Base-by-base conservation (phyloP, 1,140 invertebrate genomes). In the Drosophila rhopaloa region DNA sequence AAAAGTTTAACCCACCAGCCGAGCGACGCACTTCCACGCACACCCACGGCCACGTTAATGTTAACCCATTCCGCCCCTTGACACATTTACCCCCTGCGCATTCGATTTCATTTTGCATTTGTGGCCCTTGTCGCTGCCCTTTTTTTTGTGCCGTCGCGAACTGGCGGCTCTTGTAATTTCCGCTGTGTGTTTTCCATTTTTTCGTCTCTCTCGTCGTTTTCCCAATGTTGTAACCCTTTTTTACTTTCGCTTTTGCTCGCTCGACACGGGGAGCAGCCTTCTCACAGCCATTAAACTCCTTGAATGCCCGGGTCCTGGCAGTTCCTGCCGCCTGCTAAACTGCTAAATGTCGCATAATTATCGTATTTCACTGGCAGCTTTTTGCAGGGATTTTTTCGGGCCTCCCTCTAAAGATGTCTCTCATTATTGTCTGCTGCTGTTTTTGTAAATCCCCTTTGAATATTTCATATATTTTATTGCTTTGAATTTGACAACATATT, bases 281-380 rank as follows among this genome's bases (percentile, higher is more conserved):
- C 60, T 43, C 54, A 38, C 58, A 75, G 80, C 71, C 83, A 86
- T 86, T 86, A 86, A 72, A 71, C 67, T 79, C 79, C 67, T 82
- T 70, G 70, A 75, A 63, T 75, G 79, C 51, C 62, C 66, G 43
- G 73, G 43, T 51, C 51, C 46, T 53, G 61, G 72, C 48, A 59
- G 40, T 35, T 60, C 35, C 62, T 55, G 73, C 56, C 72, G 68
- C 82, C 74, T 86, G 84, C 84, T 89, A 83, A 89, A 83, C 82
- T 86, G 83, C 84, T 72, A 89, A 88, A 88, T 88, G 84, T 88
- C 73, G 83, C 83, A 88, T 88, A 88, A 88, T 88, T 88, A 88
- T 88, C 83, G 83, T 88, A 88, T 89, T 88, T 88, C 75, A 83
- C 67, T 72, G 76, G 61, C 19, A 37, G 65, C 47, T 53, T 76